Conservation (phyloP, 2,113 vertebrate genomes). For the Rhinolophus ferrumequinum region DNA sequence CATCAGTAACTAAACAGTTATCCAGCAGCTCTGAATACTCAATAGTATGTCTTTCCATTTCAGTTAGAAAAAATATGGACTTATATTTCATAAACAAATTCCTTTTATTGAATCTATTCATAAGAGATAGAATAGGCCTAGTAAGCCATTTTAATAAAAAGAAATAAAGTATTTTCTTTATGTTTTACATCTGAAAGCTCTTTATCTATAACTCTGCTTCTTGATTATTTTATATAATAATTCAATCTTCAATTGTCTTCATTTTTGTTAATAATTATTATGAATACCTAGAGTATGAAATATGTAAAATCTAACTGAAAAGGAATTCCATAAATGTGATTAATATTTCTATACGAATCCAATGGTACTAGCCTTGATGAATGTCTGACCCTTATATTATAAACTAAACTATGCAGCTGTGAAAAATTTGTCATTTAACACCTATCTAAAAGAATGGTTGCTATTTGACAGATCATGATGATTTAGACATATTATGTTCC, state of each 20-base stretch:
- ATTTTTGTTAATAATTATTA: conserved; percentile 38
- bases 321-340: neutral
- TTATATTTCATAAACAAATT: neutral
- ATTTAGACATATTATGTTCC: neutral
- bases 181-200: neutral
- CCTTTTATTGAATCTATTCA: neutral
- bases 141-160: neutral
- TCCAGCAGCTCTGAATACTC: neutral
- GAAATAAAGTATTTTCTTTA: neutral
- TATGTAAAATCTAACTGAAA: neutral
- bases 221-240: conserved; percentile 29
- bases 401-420: neutral
- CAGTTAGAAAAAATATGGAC: neutral
- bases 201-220: conserved; percentile 9
- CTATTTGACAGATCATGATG: neutral
- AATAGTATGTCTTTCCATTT: neutral
- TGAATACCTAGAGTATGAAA: neutral
- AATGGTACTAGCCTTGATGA: neutral
- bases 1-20: neutral
- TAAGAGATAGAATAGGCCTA: neutral
- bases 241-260: neutral
- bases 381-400: neutral
- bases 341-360: neutral
- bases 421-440: conserved; percentile 28
- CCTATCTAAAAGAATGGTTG: neutral